phyloP scores from a whole-genome alignment of 1,140 invertebrate genomes.

The Nymphalis io region DNA sequence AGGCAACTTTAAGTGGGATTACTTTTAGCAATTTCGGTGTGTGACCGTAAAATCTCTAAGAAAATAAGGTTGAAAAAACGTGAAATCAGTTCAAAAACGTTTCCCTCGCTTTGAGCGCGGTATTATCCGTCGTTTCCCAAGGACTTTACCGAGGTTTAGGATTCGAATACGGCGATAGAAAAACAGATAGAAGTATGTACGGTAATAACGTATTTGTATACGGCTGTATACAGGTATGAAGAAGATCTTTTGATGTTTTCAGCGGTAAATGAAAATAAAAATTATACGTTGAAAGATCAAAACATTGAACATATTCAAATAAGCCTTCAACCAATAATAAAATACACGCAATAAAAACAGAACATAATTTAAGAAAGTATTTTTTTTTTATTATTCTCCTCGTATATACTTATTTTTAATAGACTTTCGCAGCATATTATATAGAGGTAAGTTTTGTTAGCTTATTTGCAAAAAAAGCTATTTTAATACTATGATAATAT shows the following conservation, averaged over 20 bases:
- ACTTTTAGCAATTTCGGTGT: constrained; percentile 8
- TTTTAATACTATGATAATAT: too few species aligned
- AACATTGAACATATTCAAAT: too few species aligned
- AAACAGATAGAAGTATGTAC: constrained; percentile 17
- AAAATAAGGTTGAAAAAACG: constrained; percentile 1
- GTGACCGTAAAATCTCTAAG: constrained; percentile 9
- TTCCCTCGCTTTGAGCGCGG: constrained; percentile 14
- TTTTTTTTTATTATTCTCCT: too few species aligned
- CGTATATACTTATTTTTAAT: too few species aligned
- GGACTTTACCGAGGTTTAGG: constrained; percentile 17
- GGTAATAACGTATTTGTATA: constrained; percentile 3
- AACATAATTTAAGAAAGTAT: too few species aligned
- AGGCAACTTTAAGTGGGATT: constrained; percentile 8
- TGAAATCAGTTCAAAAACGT: constrained; percentile 20
- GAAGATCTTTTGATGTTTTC: background rate
- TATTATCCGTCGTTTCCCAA: constrained; percentile 17
- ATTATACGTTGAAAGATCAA: too few species aligned
- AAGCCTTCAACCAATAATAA: too few species aligned
- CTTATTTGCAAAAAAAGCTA: too few species aligned
- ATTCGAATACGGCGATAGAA: constrained; percentile 15
- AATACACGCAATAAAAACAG: too few species aligned
- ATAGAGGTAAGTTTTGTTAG: too few species aligned
- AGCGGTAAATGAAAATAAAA: background rate
- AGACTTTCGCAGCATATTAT: too few species aligned
- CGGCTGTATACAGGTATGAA: background rate